Conservation (phyloP, 2,888 invertebrate genomes). For the Coleophora flavipennella region DNA sequence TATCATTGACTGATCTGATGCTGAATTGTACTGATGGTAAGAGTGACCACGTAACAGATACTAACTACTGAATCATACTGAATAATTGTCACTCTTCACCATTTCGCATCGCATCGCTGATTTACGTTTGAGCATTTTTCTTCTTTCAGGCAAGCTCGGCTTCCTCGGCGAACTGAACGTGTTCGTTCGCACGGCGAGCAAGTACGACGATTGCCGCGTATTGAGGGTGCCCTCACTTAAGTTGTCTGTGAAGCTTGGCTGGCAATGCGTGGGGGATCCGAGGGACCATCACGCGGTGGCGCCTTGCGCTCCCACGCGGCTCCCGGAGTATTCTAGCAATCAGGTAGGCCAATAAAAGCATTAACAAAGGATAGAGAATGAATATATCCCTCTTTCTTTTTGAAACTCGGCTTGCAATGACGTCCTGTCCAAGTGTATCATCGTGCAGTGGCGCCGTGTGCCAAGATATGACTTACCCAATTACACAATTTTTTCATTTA, state of each 20-base stretch:
- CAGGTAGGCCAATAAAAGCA: no score
- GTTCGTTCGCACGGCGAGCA: constrained; percentile 96
- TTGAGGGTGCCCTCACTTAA: constrained; percentile 92
- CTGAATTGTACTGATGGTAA: constrained; percentile 96
- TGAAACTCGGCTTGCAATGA: background rate
- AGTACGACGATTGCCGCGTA: constrained; percentile 97
- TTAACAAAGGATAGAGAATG: no score
- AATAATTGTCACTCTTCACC: no score
- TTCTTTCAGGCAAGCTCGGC: constrained; percentile 80
- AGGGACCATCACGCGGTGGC: constrained; percentile 96
- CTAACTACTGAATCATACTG: no score
- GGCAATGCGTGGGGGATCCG: constrained; percentile 94
- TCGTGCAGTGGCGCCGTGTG: constrained; percentile 90
- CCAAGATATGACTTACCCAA: no score
- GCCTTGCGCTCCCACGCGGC: constrained; percentile 95
- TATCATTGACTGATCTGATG: constrained; percentile 93
- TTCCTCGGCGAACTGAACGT: constrained; percentile 95
- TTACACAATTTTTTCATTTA: no score
- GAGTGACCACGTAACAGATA: no score
- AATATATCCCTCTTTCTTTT: no score
- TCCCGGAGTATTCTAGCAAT: constrained; percentile 97
- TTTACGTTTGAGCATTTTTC: no score
- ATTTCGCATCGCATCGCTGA: no score
- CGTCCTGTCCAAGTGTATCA: constrained; percentile 78
- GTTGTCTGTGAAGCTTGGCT: constrained; percentile 86